These are phyloP conservation scores for Agrilus cyanescens DNA, from an alignment of 2,888 invertebrate species.

Conservation along the genomic window DNA sequence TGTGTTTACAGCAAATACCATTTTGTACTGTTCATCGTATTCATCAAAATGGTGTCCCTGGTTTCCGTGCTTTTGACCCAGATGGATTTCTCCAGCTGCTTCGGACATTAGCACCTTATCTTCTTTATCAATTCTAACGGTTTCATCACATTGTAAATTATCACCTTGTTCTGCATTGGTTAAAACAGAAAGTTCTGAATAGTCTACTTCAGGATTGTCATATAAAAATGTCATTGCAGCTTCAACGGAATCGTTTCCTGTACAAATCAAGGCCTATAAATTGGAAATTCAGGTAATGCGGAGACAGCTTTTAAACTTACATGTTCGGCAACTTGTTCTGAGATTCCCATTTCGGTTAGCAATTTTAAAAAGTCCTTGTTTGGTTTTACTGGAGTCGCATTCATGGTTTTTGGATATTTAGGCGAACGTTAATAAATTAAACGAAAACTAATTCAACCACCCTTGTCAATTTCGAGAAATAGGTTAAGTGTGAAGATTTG, in stretches of 20 bases:
- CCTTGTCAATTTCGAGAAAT: too few species aligned
- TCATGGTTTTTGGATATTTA: neutral
- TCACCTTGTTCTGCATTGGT: conserved; percentile 1
- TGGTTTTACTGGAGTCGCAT: conserved; percentile 24
- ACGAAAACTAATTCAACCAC: too few species aligned
- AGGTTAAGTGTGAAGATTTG: too few species aligned
- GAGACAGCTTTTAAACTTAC: conserved; percentile 21
- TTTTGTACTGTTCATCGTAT: conserved; percentile 40
- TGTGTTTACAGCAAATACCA: conserved; percentile 51
- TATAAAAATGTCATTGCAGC: conserved; percentile 43
- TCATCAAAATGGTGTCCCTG: conserved; percentile 16
- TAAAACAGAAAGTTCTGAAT: conserved; percentile 13
- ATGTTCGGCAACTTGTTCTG: conserved; percentile 32
- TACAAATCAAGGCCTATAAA: conserved; percentile 40
- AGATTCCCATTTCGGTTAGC: conserved; percentile 36
- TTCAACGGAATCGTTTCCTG: conserved; percentile 42
- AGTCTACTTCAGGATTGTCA: conserved; percentile 34
- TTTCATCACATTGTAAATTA: conserved; percentile 15
- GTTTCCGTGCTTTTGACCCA: too few species aligned
- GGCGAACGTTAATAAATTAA: too few species aligned
- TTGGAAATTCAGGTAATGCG: conserved; percentile 3
- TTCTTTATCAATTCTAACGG: conserved; percentile 21
- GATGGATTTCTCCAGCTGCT: neutral
- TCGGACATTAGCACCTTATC: conserved; percentile 2
- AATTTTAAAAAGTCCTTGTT: conserved; percentile 31